Evolutionary conservation across 2,797 vertebrate genomes (phyloP).

Genomic region (Cynodonichthys magdalenae): DNA sequence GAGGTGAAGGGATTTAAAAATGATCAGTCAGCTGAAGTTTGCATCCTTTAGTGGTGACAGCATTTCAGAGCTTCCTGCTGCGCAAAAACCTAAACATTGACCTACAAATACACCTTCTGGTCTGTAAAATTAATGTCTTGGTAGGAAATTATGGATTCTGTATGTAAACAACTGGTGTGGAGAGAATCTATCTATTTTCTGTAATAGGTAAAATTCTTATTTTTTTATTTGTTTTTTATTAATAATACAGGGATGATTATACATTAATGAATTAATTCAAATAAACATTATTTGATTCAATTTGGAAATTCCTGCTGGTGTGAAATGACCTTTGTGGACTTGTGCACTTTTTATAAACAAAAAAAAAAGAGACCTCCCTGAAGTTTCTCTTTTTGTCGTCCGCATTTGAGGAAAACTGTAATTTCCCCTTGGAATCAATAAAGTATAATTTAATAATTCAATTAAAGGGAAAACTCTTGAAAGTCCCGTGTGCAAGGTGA

Average conservation of each 20-base stretch:
- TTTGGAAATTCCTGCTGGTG: constrained; percentile 59
- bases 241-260: neutral
- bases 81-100: constrained; percentile 29
- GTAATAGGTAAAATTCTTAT: neutral
- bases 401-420: too few species aligned
- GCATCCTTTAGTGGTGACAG: constrained; percentile 27
- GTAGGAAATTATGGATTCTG: too few species aligned
- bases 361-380: too few species aligned
- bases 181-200: neutral
- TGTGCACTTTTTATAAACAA: too few species aligned
- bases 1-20: constrained; percentile 11
- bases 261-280: neutral
- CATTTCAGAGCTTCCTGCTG: constrained; percentile 58
- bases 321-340: neutral
- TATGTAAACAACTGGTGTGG: neutral
- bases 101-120: neutral
- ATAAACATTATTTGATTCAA: neutral
- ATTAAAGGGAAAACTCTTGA: too few species aligned
- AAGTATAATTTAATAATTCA: too few species aligned
- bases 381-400: too few species aligned
- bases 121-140: neutral
- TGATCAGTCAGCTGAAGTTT: constrained; percentile 16
- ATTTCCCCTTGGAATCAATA: too few species aligned
- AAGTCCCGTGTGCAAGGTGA: too few species aligned
- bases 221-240: neutral